Evolutionary conservation across 2,888 invertebrate genomes (phyloP).

Genomic region (Tetramorium bicarinatum): DNA sequence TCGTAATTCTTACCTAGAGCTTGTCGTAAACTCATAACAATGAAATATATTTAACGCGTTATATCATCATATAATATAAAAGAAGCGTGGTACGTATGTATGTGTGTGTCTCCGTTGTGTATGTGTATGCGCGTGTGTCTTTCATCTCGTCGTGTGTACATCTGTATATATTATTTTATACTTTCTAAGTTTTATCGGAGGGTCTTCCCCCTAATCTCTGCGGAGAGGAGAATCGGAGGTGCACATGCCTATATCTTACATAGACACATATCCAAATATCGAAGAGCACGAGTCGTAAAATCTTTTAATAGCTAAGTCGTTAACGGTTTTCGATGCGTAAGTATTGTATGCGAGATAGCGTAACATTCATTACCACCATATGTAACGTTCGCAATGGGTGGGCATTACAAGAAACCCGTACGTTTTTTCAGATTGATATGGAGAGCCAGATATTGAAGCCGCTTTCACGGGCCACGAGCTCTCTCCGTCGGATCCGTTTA

Average conservation of each 20-base stretch:
- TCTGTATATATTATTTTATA: constrained; percentile 48
- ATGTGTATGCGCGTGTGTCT: constrained; percentile 11
- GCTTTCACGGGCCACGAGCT: neutral
- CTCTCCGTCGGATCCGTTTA: constrained; percentile 11
- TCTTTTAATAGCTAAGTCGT: constrained; percentile 46
- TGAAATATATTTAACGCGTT: constrained; percentile 69
- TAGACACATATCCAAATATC: constrained; percentile 47
- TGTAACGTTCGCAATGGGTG: constrained; percentile 25
- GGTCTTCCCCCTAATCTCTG: constrained; percentile 31
- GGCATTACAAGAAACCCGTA: constrained; percentile 34
- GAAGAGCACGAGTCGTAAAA: constrained; percentile 41
- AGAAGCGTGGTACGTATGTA: constrained; percentile 48
- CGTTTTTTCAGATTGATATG: constrained; percentile 8
- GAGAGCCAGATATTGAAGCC: neutral
- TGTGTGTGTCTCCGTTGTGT: constrained; percentile 7
- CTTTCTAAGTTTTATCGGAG: constrained; percentile 43
- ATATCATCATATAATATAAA: constrained; percentile 58
- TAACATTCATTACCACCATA: constrained; percentile 50
- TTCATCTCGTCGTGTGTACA: neutral
- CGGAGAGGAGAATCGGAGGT: constrained; percentile 14
- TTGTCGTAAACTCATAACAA: constrained; percentile 74
- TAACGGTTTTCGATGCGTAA: constrained; percentile 43
- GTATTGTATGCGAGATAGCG: constrained; percentile 50
- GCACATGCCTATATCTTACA: constrained; percentile 43
- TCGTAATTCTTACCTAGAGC: constrained; percentile 65